A percentile compares a stretch with the other conserved stretches of the same genome.
phyloP scores from a whole-genome alignment of 2,113 vertebrate genomes.

The Chamaea fasciata region DNA sequence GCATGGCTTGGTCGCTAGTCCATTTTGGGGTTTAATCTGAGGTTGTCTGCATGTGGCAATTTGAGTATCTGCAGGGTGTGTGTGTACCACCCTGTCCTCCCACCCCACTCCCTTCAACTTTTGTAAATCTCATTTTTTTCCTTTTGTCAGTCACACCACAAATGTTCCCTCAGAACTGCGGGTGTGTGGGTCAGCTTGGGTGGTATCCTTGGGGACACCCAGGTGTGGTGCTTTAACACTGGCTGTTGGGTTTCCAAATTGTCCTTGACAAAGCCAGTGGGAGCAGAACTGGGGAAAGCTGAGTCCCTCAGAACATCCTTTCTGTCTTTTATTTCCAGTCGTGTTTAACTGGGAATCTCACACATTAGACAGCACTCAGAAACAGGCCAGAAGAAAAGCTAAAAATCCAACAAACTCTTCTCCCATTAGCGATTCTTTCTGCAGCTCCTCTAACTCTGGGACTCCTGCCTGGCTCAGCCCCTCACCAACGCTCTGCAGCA shows the following conservation, averaged over 20 bases:
- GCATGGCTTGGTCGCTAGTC: not conserved
- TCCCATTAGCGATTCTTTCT: not conserved
- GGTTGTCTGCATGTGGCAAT: not conserved
- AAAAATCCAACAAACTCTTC: not conserved
- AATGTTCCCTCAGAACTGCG: not conserved
- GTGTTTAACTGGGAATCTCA: not conserved
- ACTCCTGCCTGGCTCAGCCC: not conserved
- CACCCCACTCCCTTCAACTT: not conserved
- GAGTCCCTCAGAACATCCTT: not conserved
- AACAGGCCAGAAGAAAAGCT: not conserved
- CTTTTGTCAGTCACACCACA: not conserved
- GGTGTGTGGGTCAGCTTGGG: rapidly evolving
- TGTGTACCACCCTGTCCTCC: not conserved
- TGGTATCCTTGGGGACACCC: not conserved
- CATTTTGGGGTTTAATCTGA: not conserved
- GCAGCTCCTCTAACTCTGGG: not conserved
- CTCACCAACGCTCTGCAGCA: not conserved
- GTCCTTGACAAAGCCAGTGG: not conserved
- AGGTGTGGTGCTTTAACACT: not conserved
- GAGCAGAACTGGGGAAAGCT: not conserved
- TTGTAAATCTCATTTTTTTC: not conserved
- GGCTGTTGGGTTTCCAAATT: not conserved
- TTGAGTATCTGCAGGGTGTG: not conserved
- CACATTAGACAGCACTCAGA: not conserved
- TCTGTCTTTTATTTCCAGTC: not conserved